Percentiles rank a stretch among this genome's conserved stretches.
These are phyloP conservation scores for Dynastes grantii DNA, from an alignment of 2,888 invertebrate genomes.

Conservation along the genomic window DNA sequence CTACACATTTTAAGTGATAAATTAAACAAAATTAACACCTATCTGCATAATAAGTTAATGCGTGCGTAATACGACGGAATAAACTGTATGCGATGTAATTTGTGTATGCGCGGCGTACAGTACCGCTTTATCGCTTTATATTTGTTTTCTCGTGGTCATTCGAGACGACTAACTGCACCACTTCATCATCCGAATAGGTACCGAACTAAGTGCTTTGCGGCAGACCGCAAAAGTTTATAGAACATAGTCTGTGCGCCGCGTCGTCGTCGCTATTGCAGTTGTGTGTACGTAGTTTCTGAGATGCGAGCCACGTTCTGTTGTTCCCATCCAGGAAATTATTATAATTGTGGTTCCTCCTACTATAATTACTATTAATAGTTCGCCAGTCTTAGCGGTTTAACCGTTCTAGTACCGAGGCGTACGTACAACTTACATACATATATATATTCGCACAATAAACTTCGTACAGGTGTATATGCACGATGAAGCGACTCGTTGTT, in stretches of 20 bases:
- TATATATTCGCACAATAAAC: background rate
- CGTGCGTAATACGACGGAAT: no score
- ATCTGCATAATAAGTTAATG: no score
- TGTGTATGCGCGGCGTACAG: no score
- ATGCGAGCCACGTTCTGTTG: slow-evolving; percentile 13
- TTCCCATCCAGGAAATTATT: slow-evolving; percentile 55
- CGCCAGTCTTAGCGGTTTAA: slow-evolving; percentile 34
- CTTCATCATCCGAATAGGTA: slow-evolving; percentile 13
- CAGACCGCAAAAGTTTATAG: slow-evolving; percentile 35
- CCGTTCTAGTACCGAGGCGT: background rate
- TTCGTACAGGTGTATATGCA: background rate
- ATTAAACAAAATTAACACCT: no score
- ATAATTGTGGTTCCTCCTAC: slow-evolving; percentile 59
- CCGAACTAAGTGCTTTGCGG: slow-evolving; percentile 29
- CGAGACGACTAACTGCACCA: background rate
- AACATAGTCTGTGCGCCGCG: background rate
- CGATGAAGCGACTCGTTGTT: no score
- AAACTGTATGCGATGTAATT: no score
- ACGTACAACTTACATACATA: background rate
- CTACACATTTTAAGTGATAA: no score
- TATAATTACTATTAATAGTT: slow-evolving; percentile 58
- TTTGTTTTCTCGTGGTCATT: slow-evolving; percentile 7
- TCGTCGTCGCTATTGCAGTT: background rate
- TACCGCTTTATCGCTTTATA: no score
- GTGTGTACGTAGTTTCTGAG: slow-evolving; percentile 17